A percentile compares a stretch with the other conserved stretches of the same genome.
Evolutionary conservation across 35 echinoderm and acorn worm genomes (phyloP).

Genomic region (Lytechinus pictus): DNA sequence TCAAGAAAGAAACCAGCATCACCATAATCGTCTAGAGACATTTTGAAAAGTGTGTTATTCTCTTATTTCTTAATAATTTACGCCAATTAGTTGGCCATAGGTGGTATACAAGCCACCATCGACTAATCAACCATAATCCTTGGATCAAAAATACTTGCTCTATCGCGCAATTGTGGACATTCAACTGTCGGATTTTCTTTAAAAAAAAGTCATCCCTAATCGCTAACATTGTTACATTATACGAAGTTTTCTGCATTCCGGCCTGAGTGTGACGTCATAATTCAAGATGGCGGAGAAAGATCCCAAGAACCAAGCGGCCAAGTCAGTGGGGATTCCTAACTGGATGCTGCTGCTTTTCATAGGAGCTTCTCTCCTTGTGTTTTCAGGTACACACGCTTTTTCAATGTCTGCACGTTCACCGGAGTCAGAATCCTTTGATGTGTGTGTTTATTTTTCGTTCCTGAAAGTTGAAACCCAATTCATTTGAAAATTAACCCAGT

Average conservation of each 20-base stretch:
- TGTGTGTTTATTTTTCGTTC: not conserved
- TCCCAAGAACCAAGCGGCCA: not conserved
- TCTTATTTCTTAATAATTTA: not conserved
- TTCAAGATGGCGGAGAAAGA: conserved; percentile 34
- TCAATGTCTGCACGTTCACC: not conserved
- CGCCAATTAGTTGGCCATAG: not conserved
- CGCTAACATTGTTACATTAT: not conserved
- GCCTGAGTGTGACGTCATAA: not conserved
- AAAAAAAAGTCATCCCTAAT: not conserved
- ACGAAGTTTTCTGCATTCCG: not conserved
- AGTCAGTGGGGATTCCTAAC: conserved; percentile 20
- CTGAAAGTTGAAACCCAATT: not conserved
- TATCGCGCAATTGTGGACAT: not conserved
- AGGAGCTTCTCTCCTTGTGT: conserved; percentile 25
- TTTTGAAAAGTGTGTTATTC: not conserved
- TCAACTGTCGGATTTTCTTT: not conserved
- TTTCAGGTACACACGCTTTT: not conserved
- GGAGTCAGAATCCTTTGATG: not conserved
- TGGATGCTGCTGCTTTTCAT: conserved; percentile 28
- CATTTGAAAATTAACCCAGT: not conserved
- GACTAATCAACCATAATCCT: not conserved
- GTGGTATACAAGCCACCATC: not conserved
- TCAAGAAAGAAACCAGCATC: not conserved
- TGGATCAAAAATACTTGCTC: not conserved
- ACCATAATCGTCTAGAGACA: not conserved